Base-by-base conservation (phyloP, 2,113 vertebrate genomes). In the Chitala chitala region DNA sequence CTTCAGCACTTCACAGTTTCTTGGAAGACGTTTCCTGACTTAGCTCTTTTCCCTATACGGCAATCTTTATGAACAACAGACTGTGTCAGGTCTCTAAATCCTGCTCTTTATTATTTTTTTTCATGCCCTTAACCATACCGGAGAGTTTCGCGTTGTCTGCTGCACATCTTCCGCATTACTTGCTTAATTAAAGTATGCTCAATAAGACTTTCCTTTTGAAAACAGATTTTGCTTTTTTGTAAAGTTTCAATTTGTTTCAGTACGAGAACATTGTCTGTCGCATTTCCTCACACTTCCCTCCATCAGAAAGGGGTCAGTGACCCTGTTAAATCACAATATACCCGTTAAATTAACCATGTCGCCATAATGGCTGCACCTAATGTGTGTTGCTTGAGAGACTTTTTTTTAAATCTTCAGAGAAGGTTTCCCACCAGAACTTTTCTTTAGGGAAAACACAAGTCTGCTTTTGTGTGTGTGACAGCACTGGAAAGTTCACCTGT, bases 261-360 rank as follows among this genome's bases (percentile, higher is more conserved):
- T n/a, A 17, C 12, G 31, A n/a, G 59, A 38, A 36, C 38, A 13
- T 12, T 17, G 5, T 63, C 59, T 8, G 29, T 31, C 33, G 33
- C 29, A 65, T n/a, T n/a, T 69, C 51, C 38, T 53, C 3, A 58
- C 72, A 36, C 44, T 73, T 73, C 38, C 38, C 71, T 31, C 29
- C 69, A 31, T 58, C 40, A 33, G 38, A 75, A 75, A 46, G 63
- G 54, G 50, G 73, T 69, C 51, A 29, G 4, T 9, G 40, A 69
- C 64, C 64, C 51, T 15, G 38, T 36, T 75, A 68, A 68, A 26
- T 48, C 64, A 68, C 54, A 26, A 22, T 58, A 9, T 55, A n/a
- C 53, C 5, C 20, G 64, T 54, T 22, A 56, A 58, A 74, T 74
- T 72, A 33, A 42, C 48, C 22, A 46, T 46, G 38, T 29, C 20